Percentiles rank a stretch among this genome's conserved stretches.
These are phyloP conservation scores for Corythornis madagascariensis DNA, from an alignment of 2,113 vertebrate genomes.

Conservation along the genomic window DNA sequence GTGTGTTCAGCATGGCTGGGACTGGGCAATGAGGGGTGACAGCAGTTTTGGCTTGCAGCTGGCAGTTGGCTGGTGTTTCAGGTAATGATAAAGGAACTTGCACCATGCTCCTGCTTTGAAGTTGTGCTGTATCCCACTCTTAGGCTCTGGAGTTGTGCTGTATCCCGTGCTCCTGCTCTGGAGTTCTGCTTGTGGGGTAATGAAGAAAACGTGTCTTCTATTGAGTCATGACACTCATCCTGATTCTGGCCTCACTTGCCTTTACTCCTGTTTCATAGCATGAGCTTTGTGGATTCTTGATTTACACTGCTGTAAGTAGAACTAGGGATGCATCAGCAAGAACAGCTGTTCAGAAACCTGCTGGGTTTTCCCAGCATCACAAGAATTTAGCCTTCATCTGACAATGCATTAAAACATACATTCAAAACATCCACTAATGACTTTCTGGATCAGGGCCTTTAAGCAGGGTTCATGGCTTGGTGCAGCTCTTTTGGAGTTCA, in stretches of 20 bases:
- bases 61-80: background rate
- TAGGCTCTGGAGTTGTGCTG: background rate
- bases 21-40: background rate
- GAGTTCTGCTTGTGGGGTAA: background rate
- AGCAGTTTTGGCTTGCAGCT: background rate
- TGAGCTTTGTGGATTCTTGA: background rate
- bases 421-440: background rate
- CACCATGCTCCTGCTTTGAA: background rate
- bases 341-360: background rate
- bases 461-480: background rate
- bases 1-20: background rate
- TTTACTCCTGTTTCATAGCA: accelerated
- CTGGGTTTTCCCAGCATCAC: background rate
- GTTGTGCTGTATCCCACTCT: background rate
- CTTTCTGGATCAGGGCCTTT: background rate
- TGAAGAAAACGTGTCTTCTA: background rate
- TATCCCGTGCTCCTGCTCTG: too few relatives aligned
- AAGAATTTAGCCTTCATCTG: background rate
- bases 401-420: background rate
- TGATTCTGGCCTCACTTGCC: background rate
- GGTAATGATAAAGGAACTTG: background rate
- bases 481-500: background rate
- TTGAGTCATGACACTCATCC: background rate
- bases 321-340: background rate
- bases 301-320: background rate